Base-by-base conservation (phyloP, 2,113 vertebrate genomes). In the Centrocercus urophasianus region DNA sequence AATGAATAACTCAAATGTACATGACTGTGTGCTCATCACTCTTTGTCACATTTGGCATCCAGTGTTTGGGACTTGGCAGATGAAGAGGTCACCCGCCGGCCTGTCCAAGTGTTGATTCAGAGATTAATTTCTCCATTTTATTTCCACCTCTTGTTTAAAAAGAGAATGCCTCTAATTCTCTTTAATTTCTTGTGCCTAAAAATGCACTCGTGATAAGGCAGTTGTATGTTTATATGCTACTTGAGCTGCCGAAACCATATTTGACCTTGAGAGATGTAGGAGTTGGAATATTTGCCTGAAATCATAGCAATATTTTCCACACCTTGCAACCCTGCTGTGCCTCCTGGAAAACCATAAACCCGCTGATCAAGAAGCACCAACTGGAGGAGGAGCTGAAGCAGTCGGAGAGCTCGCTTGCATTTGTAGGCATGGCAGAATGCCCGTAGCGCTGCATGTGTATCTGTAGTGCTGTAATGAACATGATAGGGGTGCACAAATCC, bases 231-330 rank as follows among this genome's bases (percentile, higher is more conserved):
- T 50, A 38, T 38, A 38, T 52, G 43, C 59, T 72, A 4, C 30
- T 65, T 69, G 61, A 87, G 70, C 81, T 78, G 69, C 48, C 28
- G 47, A 20, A 71, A 71, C 16, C 50, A 52, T 60, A 6, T 72
- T 91, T 91, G 78, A 89, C 87, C 93, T 89, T 12, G 19, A 67
- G 71, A 79, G 25, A 19, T 69, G 66, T 61, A 76, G 40, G 66
- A 89, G 47, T 81, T 38, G 45, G 22, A 75, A 87, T 34, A 43
- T 89, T 88, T 89, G 52, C 70, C 54, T 83, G 76, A 91, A 88
- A 83, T 66, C 5, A 15, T 17, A 79, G 19, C 69, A 30, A 13
- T 43, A 47, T 72, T 74, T 86, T 64, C 52, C 32, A 27, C 22
- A 64, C 42, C 28, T 57, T 60, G 10, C 63, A 69, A 54, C 19